Evolutionary conservation across 2,113 vertebrate species (phyloP), one percentile per base, ranked within the genome.

Genomic region (Nerophis ophidion): DNA sequence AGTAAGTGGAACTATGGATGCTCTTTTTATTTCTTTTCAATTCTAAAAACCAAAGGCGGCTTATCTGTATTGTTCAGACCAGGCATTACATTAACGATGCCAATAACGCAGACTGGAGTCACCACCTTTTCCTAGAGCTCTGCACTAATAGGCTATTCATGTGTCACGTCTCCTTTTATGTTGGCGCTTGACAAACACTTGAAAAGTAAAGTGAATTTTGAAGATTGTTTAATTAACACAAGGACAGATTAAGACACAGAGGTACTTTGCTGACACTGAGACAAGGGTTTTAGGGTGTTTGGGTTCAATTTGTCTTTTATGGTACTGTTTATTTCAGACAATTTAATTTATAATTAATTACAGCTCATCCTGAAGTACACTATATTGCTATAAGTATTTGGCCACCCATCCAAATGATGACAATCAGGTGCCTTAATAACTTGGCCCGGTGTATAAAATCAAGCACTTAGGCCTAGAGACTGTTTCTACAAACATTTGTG

Each of bases 31-130:
- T 11, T 7, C n/a, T 19, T 1, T 48, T 57, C 62, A 60, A 57
- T 59, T 68, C 67, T 54, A 55, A 44, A 61, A 66, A 70, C 50
- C 65, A 64, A 26, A 76, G 58, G 51, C 57, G 16, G n/a, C 13
- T 57, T 15, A 26, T 46, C 34, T 52, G 14, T 70, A 68, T 73
- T 75, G 62, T 68, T 79, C 60, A 7, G 5, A 71, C 16, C 1
- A 2, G 14, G 65, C 47, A 0, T 3, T 2, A 16, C n/a, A 57
- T 63, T 60, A 15, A 7, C 40, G 15, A 70, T 17, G 15, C 59
- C 61, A 68, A 61, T 8, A 55, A 44, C 62, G 62, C 57, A 19
- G 16, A n/a, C 55, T 15, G 6, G 52, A 66, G 33, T 12, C 49
- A 19, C 34, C 19, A 17, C 33, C n/a, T 67, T 48, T 57, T 36